Conservation (phyloP, 1,140 invertebrate genomes). For the Paralvinella palmiformis region DNA sequence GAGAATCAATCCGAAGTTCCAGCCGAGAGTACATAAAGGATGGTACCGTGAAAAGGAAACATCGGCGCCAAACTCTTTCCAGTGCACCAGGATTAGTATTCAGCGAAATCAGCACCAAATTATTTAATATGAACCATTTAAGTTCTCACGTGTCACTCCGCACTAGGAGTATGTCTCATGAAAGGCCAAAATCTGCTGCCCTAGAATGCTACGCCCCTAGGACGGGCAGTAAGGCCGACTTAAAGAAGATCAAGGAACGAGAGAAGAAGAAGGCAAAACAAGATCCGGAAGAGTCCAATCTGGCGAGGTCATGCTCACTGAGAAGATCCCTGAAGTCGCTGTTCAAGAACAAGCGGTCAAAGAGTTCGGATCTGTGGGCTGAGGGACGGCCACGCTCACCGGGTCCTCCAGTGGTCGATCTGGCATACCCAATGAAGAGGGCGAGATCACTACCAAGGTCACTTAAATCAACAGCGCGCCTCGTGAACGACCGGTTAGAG, state of each 20-base stretch:
- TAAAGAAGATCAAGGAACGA: not conserved
- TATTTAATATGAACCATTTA: not conserved
- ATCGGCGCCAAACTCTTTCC: not conserved
- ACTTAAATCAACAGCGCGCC: constrained; percentile 2
- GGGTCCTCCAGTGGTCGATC: constrained; percentile 6
- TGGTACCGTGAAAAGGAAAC: not conserved
- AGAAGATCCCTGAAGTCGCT: constrained; percentile 1
- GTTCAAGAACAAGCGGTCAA: not conserved
- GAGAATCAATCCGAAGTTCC: constrained; percentile 5
- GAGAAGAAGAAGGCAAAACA: not conserved
- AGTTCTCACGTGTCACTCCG: not conserved
- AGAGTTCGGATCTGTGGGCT: constrained; percentile 2
- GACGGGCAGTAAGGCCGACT: not conserved
- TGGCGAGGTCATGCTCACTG: constrained; percentile 3
- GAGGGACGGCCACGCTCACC: not conserved
- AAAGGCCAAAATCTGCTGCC: not conserved
- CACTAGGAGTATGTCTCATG: not conserved
- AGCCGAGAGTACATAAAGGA: not conserved
- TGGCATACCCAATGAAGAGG: not conserved
- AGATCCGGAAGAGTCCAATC: not conserved
- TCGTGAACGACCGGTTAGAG: not conserved
- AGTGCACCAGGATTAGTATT: not conserved
- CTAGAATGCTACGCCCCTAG: not conserved
- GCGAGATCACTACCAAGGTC: constrained; percentile 5
- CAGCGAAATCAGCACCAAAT: not conserved